Evolutionary conservation across 2,888 invertebrate genomes (phyloP), one percentile per base, ranked within the genome.

Genomic region (Campaea margaritaria): DNA sequence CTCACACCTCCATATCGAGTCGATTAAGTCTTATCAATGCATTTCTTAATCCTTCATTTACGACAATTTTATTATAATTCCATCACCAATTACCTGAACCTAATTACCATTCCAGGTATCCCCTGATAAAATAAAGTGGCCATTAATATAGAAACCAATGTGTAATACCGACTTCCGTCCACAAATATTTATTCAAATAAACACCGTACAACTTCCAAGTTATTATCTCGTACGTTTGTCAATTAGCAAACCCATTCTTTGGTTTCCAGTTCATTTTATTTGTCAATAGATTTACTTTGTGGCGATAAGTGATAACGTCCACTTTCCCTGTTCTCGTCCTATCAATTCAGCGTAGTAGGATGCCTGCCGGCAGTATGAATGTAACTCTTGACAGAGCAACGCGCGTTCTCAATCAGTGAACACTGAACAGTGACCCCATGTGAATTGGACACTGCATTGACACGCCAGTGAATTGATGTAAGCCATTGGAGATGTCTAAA

Each of bases 401-500:
- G 13, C 58, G 58, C 46, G 42, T 39, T 27, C 15, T 41, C 31
- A 44, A 28, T 39, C 28, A 31, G 14, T 31, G 13, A 28, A 13
- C 28, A 31, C 12, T 31, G 13, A 28, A 13, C 36, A 16, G 51
- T 56, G 36, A 21, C 14, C 31, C 28, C 28, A 21, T 50, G 45
- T 51, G 51, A 36, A 41, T 52, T 9, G 27, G 12, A 44, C 47
- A 48, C 34, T 55, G 42, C 28, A 48, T 44, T 38, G 14, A 59
- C 13, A 36, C 53, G 14, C 46, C 53, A 51, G 60, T 62, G 59
- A 46, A 60, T 52, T 64, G 55, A 68, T 64, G 68, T 60, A 44
- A 53, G 48, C 46, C 44, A n/a, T 51, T 21, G 56, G 55, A 58
- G 53, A 69, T 69, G 69, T 69, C 69, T 53, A 69, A 62, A 63